Evolutionary conservation across 2,113 vertebrate genomes (phyloP).

Genomic region (Lepidothrix coronata): DNA sequence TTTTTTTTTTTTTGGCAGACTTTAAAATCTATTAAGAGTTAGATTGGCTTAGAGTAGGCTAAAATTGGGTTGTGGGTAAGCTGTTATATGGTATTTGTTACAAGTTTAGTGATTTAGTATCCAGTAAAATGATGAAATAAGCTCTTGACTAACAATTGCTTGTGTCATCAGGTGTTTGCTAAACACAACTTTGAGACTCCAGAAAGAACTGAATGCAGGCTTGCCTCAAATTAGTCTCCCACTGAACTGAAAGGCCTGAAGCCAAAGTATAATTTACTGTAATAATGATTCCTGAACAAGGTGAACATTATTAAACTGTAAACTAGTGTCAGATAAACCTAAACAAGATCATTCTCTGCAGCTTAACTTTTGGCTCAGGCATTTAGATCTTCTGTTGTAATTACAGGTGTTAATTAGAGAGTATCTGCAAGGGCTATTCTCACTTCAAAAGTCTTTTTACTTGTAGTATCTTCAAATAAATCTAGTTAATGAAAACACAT

Average conservation of each 20-base stretch:
- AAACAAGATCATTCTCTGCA: background rate
- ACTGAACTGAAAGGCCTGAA: background rate
- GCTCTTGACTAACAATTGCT: background rate
- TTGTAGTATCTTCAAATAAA: background rate
- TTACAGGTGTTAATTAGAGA: background rate
- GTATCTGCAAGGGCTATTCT: background rate
- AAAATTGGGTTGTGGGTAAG: background rate
- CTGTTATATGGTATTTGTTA: background rate
- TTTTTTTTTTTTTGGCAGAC: background rate
- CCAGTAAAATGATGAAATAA: background rate
- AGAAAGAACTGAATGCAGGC: background rate
- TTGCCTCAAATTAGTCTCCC: background rate
- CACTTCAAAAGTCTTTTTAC: background rate
- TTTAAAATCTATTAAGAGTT: background rate
- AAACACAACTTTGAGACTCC: background rate
- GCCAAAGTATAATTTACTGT: background rate
- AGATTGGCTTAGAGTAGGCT: background rate
- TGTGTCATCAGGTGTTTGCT: background rate
- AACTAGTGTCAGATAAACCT: background rate
- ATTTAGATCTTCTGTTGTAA: background rate
- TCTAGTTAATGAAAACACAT: background rate
- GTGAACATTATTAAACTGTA: background rate
- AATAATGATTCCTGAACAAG: background rate
- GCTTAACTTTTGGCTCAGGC: background rate
- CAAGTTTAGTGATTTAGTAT: background rate